Base-by-base conservation (phyloP, 2,888 invertebrate genomes). In the Callimorpha dominula region DNA sequence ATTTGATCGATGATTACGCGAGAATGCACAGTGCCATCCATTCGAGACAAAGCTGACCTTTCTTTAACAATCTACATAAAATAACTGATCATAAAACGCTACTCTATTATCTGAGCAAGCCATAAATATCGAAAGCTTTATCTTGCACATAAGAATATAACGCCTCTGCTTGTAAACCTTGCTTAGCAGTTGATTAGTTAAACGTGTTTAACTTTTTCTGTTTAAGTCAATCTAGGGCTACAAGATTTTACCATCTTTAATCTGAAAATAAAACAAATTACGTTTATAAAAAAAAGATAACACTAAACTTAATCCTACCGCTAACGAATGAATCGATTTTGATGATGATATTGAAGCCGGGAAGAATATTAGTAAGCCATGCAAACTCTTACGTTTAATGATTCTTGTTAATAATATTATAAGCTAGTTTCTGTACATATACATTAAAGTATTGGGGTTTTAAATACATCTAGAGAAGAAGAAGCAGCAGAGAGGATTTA, bases 21-120 rank as follows among this genome's bases (percentile, higher is more conserved):
- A 57, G 54, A 65, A 60, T 52, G 46, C 9, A 40, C 40, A 49
- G 60, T 60, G 46, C 46, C 42, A 70, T 54, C 31, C 46, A 20
- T 54, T 57, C 31, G 42, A 57, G 52, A 71, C 65, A 71, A 54
- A 40, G 65, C 40, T 71, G 71, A 65, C 71, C 71, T 71, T 65
- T 71, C 15, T 63, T 46, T 46, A 70, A n/a, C 49, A 60, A 14
- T n/a, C 42, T 9, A 64, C 15, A 17, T 70, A 60, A 65, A 50
- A 65, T 57, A 60, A 31, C 17, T 12, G 57, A 65, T 57, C 46
- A 49, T 65, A 65, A 65, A 65, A 49, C 20, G 65, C 14, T 46
- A 49, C n/a, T 43, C 14, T 49, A 49, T 46, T 31, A 31, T 31
- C 8, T 49, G 12, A 46, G 46, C 20, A 20, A 43, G 46, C 6